phyloP scores from a whole-genome alignment of 2,113 vertebrate genomes.

The Callionymus lyra region DNA sequence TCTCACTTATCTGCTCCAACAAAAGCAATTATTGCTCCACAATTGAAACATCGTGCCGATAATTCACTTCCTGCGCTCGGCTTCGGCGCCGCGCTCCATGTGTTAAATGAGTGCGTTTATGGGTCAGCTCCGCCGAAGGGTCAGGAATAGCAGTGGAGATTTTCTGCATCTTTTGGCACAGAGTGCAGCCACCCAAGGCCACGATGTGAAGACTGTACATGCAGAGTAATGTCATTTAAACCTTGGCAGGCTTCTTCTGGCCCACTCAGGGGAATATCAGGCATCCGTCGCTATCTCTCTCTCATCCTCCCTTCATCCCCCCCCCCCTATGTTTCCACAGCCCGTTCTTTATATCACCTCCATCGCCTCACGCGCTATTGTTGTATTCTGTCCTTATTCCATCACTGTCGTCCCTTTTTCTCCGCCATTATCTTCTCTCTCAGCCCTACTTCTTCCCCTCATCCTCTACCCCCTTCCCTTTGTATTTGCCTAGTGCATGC shows the following conservation, averaged over 20 bases:
- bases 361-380: slow-evolving; percentile 27
- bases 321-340: slow-evolving; percentile 13
- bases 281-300: slow-evolving; percentile 41
- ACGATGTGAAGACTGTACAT: slow-evolving; percentile 52
- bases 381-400: slow-evolving; percentile 28
- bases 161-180: slow-evolving; percentile 59
- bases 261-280: slow-evolving; percentile 53
- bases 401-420: slow-evolving; percentile 6
- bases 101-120: slow-evolving; percentile 54
- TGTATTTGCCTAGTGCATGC: slow-evolving; percentile 34
- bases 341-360: slow-evolving; percentile 34
- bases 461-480: slow-evolving; percentile 19
- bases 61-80: slow-evolving; percentile 83
- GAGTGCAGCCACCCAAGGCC: slow-evolving; percentile 55
- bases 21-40: slow-evolving; percentile 73
- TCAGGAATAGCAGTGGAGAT: slow-evolving; percentile 56
- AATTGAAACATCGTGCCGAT: slow-evolving; percentile 85
- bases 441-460: slow-evolving; percentile 24
- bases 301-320: slow-evolving; percentile 33
- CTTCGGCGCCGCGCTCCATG: slow-evolving; percentile 69
- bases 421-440: slow-evolving; percentile 11
- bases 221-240: slow-evolving; percentile 69
- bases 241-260: slow-evolving; percentile 58
- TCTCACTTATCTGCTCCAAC: slow-evolving; percentile 66
- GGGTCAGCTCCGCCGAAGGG: slow-evolving; percentile 45